Evolutionary conservation across 1,140 invertebrate genomes (phyloP), one percentile per base, ranked within the genome.

Genomic region (Drosophila lacertosa): DNA sequence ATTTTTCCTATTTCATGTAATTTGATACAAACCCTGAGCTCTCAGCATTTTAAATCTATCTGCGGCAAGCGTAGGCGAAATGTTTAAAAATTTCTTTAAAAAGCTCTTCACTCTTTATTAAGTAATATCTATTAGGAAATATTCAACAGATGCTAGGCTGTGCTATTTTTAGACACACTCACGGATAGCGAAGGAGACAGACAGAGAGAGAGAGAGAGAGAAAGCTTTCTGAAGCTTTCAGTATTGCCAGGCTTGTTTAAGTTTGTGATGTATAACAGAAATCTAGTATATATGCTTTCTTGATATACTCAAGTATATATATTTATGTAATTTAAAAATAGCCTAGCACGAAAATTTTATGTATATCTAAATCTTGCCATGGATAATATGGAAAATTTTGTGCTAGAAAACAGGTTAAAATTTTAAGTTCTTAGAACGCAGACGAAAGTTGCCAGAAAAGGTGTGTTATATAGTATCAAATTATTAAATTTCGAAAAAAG

Each of bases 101-200:
- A 86, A 84, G 81, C 81, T 86, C 60, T 59, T 59, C 24, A 26
- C 39, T 42, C 32, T 24, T 66, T 50, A 84, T 84, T 84, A 80
- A 80, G 81, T 84, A 84, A 84, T 86, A 84, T 77, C 37, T 60
- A 58, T 59, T 71, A 35, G 55, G 22, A 65, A 66, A 84, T 62
- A 84, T 76, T 69, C 68, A 84, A 86, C 81, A 86, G 76, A 80
- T 84, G 76, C 81, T 67, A 18, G 13, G 29, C 5, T 15, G 9
- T 10, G 32, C 57, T 84, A 84, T 84, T 80, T 84, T 70, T 80
- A 80, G 81, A 16, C 53, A 11, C 58, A 40, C 22, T 16, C 37
- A 15, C 18, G 9, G 20, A 22, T 20, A 3, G 16, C 13, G 37
- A 39, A 15, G 16, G 13, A 15, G 15, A 40, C 5, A 18, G 39